Evolutionary conservation across 1,140 invertebrate species (phyloP).

Genomic region (Drosophila serrata): DNA sequence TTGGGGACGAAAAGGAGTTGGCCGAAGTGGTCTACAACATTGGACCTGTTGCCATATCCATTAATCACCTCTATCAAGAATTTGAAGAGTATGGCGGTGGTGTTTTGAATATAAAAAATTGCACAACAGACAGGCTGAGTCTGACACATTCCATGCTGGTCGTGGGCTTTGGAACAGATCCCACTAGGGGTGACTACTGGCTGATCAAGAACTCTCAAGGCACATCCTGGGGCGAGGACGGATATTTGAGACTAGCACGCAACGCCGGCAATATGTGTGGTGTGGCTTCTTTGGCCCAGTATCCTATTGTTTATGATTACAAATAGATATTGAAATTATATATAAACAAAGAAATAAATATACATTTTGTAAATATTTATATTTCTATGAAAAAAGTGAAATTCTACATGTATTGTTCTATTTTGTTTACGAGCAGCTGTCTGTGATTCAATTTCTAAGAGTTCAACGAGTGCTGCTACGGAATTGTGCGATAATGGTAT

Average conservation of each 20-base stretch:
- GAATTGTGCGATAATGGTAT: conserved; percentile 6
- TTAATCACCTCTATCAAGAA: conserved; percentile 6
- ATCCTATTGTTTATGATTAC: conserved; percentile 1
- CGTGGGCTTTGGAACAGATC: conserved; percentile 89
- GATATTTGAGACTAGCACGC: conserved; percentile 88
- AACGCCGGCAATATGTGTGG: conserved; percentile 71
- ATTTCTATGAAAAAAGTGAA: not conserved
- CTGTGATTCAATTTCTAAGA: not conserved
- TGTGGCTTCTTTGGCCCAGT: conserved; percentile 29
- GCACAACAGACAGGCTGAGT: conserved; percentile 84
- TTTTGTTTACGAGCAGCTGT: not conserved
- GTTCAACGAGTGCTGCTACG: not conserved
- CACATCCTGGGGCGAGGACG: conserved; percentile 87
- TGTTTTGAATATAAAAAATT: conserved; percentile 86
- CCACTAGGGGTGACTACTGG: conserved; percentile 87
- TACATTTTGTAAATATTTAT: not conserved
- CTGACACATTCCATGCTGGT: conserved; percentile 86
- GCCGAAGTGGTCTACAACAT: conserved; percentile 89
- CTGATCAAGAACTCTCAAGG: conserved; percentile 89
- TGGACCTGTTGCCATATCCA: conserved; percentile 73
- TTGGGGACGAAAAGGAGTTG: conserved; percentile 88
- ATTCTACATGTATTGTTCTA: not conserved
- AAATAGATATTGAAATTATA: not conserved
- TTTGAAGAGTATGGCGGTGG: conserved; percentile 27
- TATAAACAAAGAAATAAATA: fast-evolving